Evolutionary conservation across 2,113 vertebrate genomes (phyloP).

Genomic region (Laterallus jamaicensis): DNA sequence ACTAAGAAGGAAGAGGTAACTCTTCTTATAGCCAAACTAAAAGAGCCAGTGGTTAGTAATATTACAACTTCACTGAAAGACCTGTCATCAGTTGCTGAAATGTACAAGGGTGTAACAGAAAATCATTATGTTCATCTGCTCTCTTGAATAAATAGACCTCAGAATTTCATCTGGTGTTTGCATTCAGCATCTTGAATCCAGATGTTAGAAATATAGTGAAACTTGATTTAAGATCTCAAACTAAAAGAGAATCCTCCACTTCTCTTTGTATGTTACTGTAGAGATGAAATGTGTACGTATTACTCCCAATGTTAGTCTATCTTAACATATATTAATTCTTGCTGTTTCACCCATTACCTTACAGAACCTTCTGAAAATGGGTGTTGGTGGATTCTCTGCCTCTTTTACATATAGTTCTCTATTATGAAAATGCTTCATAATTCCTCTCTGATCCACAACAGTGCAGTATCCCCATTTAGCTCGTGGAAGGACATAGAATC

Average conservation of each 20-base stretch:
- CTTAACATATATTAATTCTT: not conserved
- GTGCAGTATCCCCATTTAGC: not conserved
- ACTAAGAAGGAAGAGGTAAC: conserved; percentile 85
- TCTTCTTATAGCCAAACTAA: not conserved
- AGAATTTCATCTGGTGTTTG: not conserved
- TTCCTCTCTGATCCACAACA: not conserved
- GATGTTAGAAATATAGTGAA: not conserved
- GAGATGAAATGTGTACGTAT: not conserved
- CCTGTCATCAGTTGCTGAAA: not conserved
- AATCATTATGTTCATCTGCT: not conserved
- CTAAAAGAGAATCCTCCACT: not conserved
- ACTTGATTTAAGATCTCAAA: not conserved
- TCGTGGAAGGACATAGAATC: not conserved
- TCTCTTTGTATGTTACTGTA: not conserved
- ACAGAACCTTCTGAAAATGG: not conserved
- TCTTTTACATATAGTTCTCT: not conserved
- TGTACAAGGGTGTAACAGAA: not conserved
- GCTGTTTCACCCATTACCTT: not conserved
- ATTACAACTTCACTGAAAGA: not conserved
- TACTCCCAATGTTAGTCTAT: not conserved
- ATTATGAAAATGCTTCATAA: not conserved
- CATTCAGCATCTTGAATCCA: not conserved
- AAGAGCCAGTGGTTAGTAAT: not conserved
- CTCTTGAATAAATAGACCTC: not conserved
- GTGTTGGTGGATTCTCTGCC: not conserved